Conservation (phyloP, 2,797 vertebrate species). For the Peromyscus melanophrys region DNA sequence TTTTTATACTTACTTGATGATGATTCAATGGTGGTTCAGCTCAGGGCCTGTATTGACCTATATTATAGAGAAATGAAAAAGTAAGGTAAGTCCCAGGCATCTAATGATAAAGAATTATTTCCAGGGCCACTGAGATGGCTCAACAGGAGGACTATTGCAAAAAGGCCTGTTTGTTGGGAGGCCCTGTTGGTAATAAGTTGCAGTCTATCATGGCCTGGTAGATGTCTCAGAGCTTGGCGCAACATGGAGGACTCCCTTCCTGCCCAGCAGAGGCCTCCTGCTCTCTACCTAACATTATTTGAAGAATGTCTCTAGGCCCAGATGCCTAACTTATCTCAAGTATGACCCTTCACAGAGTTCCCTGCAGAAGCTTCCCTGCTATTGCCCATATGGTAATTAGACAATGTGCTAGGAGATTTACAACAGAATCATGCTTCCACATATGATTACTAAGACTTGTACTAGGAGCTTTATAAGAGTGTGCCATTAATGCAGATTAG, state of each 20-base stretch:
- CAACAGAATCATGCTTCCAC: background rate
- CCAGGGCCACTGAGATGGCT: background rate
- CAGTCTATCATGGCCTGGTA: background rate
- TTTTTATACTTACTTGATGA: conserved; percentile 9
- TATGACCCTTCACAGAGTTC: background rate
- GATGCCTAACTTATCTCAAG: background rate
- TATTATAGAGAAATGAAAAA: background rate
- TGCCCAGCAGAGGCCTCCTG: background rate
- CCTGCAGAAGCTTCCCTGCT: background rate
- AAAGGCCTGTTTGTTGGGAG: background rate
- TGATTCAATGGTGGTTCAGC: background rate
- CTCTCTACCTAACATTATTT: background rate
- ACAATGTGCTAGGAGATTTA: background rate
- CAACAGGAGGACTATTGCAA: background rate
- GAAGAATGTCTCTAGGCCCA: background rate
- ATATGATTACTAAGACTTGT: background rate
- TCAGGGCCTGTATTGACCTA: background rate
- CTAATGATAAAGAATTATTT: background rate
- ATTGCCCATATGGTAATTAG: background rate
- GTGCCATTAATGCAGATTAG: background rate
- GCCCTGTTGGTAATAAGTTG: background rate
- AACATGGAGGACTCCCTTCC: background rate
- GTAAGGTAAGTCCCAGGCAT: background rate
- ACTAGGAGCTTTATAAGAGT: background rate
- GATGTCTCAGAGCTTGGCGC: background rate